Base-by-base conservation (phyloP, 2,888 invertebrate genomes). In the Tuberolachnus salignus region DNA sequence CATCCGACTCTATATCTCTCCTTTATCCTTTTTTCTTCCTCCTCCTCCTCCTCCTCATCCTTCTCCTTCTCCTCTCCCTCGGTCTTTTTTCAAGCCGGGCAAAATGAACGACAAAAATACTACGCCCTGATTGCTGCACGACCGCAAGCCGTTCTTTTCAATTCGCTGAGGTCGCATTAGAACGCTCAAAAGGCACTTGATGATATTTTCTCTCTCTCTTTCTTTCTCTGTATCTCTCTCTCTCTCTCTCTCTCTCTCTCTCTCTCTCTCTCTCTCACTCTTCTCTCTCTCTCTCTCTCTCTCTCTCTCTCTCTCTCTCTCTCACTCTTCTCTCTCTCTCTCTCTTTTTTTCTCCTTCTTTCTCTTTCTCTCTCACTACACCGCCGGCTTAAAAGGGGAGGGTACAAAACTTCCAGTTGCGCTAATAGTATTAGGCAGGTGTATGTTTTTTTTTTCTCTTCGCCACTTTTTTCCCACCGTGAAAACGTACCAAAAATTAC, bases 191-290 rank as follows among this genome's bases (percentile, higher is more conserved):
- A 78, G 67, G 67, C 75, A 67, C 75, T 67, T 67, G 75, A 67
- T 49, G 75, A 78, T 78, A 78, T 59, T 63, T 63, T 73, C 63
- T 73, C 73, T 73, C 73, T n/a, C n/a, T n/a, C n/a, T n/a, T n/a
- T n/a, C n/a, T n/a, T n/a, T n/a, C n/a, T n/a, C n/a, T n/a, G n/a
- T n/a, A n/a, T n/a, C n/a, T n/a, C n/a, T n/a, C n/a, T n/a, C n/a
- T n/a, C n/a, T n/a, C n/a, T n/a, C n/a, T n/a, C n/a, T n/a, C n/a
- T n/a, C n/a, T n/a, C n/a, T n/a, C n/a, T n/a, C n/a, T n/a, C n/a
- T n/a, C n/a, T n/a, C n/a, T n/a, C n/a, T n/a, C n/a, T n/a, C n/a
- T n/a, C n/a, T n/a, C n/a, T n/a, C n/a, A n/a, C n/a, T n/a, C n/a
- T n/a, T n/a, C n/a, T n/a, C n/a, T n/a, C n/a, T n/a, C n/a, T n/a